phyloP scores from a whole-genome alignment of 2,888 invertebrate genomes.

The Drosophila parthenogenetica region DNA sequence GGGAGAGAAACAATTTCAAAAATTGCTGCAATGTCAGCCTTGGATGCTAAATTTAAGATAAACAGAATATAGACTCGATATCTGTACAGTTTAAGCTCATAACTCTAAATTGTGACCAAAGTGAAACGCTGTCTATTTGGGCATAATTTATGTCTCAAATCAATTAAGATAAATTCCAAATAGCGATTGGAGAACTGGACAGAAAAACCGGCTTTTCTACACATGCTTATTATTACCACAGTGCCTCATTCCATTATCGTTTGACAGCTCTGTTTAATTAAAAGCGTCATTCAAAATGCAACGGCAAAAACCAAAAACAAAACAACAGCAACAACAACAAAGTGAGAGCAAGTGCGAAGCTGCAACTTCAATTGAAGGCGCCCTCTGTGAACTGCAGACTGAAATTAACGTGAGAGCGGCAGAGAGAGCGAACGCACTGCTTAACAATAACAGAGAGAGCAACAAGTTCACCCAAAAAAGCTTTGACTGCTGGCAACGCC shows the following conservation, averaged over 20 bases:
- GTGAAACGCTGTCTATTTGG: slow-evolving; percentile 29
- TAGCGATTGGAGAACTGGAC: slow-evolving; percentile 23
- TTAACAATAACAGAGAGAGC: slow-evolving; percentile 51
- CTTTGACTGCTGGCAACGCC: slow-evolving; percentile 49
- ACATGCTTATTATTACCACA: slow-evolving; percentile 1
- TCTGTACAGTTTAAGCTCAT: background rate
- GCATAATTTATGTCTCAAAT: slow-evolving; percentile 72
- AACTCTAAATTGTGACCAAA: background rate
- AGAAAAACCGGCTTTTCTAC: slow-evolving; percentile 38
- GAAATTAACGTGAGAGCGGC: slow-evolving; percentile 5
- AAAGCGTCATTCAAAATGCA: slow-evolving; percentile 61
- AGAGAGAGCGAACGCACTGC: slow-evolving; percentile 2
- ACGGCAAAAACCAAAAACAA: slow-evolving; percentile 33
- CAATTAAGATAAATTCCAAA: slow-evolving; percentile 70
- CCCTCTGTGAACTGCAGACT: slow-evolving; percentile 5
- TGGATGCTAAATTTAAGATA: slow-evolving; percentile 52
- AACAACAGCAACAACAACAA: background rate
- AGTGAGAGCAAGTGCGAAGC: slow-evolving; percentile 6
- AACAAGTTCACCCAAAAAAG: slow-evolving; percentile 65
- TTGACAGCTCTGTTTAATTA: slow-evolving; percentile 65
- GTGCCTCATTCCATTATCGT: slow-evolving; percentile 46
- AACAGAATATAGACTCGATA: background rate
- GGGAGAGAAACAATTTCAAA: slow-evolving; percentile 42
- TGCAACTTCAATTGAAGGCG: slow-evolving; percentile 22
- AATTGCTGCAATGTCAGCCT: slow-evolving; percentile 36